Evolutionary conservation across 2,113 vertebrate genomes (phyloP), one percentile per base, ranked within the genome.

Genomic region (Procavia capensis): DNA sequence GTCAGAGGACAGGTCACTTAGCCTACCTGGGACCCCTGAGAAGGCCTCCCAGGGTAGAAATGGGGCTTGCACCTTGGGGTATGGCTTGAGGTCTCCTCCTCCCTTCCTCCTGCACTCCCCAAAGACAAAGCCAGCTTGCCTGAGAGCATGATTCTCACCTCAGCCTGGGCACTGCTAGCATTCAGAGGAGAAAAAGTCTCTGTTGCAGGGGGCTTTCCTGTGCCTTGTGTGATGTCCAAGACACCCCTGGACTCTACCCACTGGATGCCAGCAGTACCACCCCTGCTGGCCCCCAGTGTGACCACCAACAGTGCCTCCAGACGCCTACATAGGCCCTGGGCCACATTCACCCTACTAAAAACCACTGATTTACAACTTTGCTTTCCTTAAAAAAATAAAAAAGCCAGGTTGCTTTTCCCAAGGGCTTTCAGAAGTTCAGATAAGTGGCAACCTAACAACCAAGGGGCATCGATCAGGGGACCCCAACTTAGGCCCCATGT

Each of bases 221-320:
- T 0, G 3, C 43, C 0, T 3, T 4, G 34, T 1, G 16, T 54
- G 19, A 2, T 5, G 3, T 7, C 7, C 0, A 54, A 16, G 3
- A 3, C 50, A 13, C 17, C 11, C 14, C 50, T 54, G 50, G 50
- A 11, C 50, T 54, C 50, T 54, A 54, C 50, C 50, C 50, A 16
- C 50, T 54, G 17, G 9, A 50, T 50, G 47, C 47, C 6, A 54
- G 50, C 50, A 54, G 50, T 16, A 54, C 50, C 47, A 9, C 47
- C 50, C 50, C 50, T 16, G 14, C 50, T 16, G 3, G 50, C 50
- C 50, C 50, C 50, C 50, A 54, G 50, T 54, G 50, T 54, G 50
- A 78, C 50, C 47, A 41, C 66, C 45, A 10, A 76, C 82, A 41
- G 47, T 17, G 3, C 61, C 64, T 22, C 17, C 22, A 36, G 25